Evolutionary conservation across 2,797 vertebrate species (phyloP).

Genomic region (Malurus splendens): DNA sequence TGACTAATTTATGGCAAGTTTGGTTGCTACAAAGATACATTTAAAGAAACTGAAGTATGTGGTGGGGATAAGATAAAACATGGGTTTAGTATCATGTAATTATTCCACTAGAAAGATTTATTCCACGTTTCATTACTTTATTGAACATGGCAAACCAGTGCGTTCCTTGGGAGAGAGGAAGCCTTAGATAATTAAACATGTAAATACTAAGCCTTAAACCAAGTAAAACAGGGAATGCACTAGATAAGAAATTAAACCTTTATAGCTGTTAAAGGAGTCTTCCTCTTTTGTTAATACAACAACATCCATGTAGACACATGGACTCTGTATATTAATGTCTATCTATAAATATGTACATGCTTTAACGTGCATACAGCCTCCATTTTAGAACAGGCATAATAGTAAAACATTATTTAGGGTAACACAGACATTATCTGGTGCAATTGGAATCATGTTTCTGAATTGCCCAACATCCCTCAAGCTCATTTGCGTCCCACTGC

Average conservation of each 20-base stretch:
- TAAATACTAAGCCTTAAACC: neutral
- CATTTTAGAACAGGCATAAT: neutral
- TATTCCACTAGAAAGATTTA: slow-evolving; percentile 10
- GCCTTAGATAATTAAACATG: neutral
- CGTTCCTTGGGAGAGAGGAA: neutral
- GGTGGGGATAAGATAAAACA: neutral
- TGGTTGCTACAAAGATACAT: neutral
- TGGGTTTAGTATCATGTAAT: neutral
- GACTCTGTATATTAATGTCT: neutral
- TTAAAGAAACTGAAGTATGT: slow-evolving; percentile 1
- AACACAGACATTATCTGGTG: neutral
- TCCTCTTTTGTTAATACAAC: neutral
- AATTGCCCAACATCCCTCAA: neutral
- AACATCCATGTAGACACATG: neutral
- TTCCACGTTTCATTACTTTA: neutral
- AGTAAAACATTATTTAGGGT: neutral
- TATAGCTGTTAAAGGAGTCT: neutral
- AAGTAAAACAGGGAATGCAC: neutral
- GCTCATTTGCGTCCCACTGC: neutral
- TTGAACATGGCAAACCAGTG: neutral
- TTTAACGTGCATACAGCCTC: neutral
- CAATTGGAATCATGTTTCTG: neutral
- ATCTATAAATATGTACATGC: neutral
- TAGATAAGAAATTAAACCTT: neutral
- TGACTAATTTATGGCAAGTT: slow-evolving; percentile 37